Evolutionary conservation across 2,113 vertebrate genomes (phyloP).

Genomic region (Xiphias gladius): DNA sequence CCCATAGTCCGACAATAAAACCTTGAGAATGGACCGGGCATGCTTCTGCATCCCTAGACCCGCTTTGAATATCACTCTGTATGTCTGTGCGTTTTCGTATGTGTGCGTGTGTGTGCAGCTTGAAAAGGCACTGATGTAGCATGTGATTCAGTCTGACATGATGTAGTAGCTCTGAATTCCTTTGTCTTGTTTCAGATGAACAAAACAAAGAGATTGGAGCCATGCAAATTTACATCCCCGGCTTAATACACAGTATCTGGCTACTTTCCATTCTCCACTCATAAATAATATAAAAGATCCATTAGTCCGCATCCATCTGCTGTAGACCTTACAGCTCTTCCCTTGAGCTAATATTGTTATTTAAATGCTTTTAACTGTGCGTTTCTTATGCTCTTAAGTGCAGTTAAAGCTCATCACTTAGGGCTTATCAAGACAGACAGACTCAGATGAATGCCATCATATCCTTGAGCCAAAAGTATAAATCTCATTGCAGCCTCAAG

Average conservation of each 20-base stretch:
- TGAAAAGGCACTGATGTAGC: constrained; percentile 12
- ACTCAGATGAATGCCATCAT: constrained; percentile 45
- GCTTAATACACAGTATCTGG: constrained; percentile 25
- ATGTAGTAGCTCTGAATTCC: constrained; percentile 28
- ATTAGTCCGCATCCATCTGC: constrained; percentile 37
- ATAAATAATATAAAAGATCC: constrained; percentile 56
- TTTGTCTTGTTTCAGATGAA: constrained; percentile 37
- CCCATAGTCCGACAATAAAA: constrained; percentile 69
- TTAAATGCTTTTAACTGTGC: constrained; percentile 50
- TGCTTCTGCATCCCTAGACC: constrained; percentile 73
- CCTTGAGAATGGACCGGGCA: constrained; percentile 56
- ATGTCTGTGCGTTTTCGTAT: constrained; percentile 35
- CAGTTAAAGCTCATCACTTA: constrained; percentile 56
- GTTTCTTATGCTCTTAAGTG: constrained; percentile 51
- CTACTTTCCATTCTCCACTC: constrained; percentile 29
- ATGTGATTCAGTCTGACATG: constrained; percentile 24
- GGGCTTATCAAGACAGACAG: constrained; percentile 51
- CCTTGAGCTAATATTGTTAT: constrained; percentile 43
- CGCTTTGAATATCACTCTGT: constrained; percentile 55
- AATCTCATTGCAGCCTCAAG: constrained; percentile 40
- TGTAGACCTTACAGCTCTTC: constrained; percentile 20
- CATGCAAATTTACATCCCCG: constrained; percentile 3
- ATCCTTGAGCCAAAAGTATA: constrained; percentile 53
- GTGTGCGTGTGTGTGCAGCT: constrained; percentile 28
- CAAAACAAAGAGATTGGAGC: constrained; percentile 25